Evolutionary conservation across 2,888 invertebrate species (phyloP).

Genomic region (Polia nebulosa): DNA sequence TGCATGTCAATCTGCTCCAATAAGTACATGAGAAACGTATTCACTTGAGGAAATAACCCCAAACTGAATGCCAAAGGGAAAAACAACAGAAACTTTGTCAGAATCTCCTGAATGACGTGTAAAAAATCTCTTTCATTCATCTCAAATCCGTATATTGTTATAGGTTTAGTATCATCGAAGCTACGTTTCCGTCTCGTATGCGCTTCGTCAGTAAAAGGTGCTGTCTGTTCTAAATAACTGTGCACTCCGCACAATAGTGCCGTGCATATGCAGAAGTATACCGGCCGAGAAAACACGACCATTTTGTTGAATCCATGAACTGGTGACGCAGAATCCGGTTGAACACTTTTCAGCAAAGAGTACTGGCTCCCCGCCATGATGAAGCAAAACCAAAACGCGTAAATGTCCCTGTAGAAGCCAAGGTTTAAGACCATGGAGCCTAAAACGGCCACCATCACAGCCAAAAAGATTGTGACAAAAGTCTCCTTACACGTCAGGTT

Average conservation of each 20-base stretch:
- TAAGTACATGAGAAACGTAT: conserved; percentile 99
- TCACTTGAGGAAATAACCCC: conserved; percentile 99
- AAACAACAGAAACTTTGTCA: conserved; percentile 95
- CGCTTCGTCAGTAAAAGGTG: conserved; percentile 68
- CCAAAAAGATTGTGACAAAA: conserved; percentile 95
- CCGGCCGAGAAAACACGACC: conserved; percentile 97
- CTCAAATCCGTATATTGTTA: conserved; percentile 87
- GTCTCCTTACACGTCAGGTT: conserved; percentile 96
- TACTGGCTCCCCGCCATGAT: conserved; percentile 99
- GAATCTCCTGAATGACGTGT: conserved; percentile 93
- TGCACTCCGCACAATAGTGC: conserved; percentile 88
- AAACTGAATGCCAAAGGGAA: conserved; percentile 98
- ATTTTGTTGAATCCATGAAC: conserved; percentile 99
- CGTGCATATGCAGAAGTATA: conserved; percentile 97
- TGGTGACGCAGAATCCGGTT: conserved; percentile 99
- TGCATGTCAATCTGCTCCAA: conserved; percentile 98
- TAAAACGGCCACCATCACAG: conserved; percentile 95
- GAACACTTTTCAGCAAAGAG: conserved; percentile 98
- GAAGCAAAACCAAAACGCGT: conserved; percentile 98
- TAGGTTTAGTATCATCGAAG: conserved; percentile 74
- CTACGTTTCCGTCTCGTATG: conserved; percentile 79
- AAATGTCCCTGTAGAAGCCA: conserved; percentile 97
- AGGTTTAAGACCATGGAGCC: conserved; percentile 96
- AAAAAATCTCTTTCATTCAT: conserved; percentile 92
- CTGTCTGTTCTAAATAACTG: conserved; percentile 79